Evolutionary conservation across 23 tunicate genomes (phyloP).

Genomic region (Corella eumyota): DNA sequence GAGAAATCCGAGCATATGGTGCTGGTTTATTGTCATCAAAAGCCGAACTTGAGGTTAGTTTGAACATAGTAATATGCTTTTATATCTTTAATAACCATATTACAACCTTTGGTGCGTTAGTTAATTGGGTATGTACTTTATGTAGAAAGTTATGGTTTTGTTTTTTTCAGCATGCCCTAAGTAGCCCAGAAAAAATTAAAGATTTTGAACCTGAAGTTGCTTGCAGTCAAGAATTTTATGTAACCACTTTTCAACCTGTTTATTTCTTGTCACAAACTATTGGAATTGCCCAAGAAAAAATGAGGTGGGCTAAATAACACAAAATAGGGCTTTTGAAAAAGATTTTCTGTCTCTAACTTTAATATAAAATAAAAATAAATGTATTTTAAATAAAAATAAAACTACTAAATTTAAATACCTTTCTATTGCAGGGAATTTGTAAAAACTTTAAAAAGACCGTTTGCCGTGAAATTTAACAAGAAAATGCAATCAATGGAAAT

Average conservation of each 20-base stretch:
- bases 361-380: too few species aligned
- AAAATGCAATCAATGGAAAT: not conserved
- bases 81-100: too few species aligned
- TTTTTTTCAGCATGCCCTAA: constrained; percentile 61
- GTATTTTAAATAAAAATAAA: not conserved
- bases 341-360: too few species aligned
- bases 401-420: not conserved
- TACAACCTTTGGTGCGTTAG: not conserved
- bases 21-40: constrained; percentile 91
- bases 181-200: constrained; percentile 46
- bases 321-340: not conserved
- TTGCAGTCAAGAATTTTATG: constrained; percentile 54
- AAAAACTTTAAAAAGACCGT: not conserved
- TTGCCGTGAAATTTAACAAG: not conserved
- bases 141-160: too few species aligned
- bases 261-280: constrained; percentile 78
- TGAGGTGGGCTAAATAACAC: constrained; percentile 39
- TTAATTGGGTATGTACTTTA: not conserved
- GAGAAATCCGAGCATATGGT: constrained; percentile 79
- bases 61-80: too few species aligned
- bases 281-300: constrained; percentile 58
- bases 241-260: constrained; percentile 88
- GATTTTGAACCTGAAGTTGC: constrained; percentile 64
- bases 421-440: constrained; percentile 1
- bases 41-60: constrained; percentile 64